Evolutionary conservation across 2,797 vertebrate species (phyloP), one percentile per base, ranked within the genome.

Genomic region (Intellagama lesueurii): DNA sequence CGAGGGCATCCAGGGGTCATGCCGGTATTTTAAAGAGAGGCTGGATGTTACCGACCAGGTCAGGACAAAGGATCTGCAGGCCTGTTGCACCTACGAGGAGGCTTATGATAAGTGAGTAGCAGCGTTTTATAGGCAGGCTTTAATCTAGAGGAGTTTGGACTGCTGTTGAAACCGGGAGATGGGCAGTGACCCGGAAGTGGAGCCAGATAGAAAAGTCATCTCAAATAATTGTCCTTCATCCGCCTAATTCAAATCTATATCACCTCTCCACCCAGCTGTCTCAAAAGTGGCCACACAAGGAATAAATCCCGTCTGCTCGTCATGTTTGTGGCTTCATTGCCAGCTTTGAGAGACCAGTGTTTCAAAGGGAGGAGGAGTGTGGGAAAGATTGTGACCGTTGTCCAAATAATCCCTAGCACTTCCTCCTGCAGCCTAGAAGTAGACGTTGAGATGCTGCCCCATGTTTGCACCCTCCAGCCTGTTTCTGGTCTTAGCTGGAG

Each of bases 1-100:
- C 78, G 91, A 97, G 30, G 98, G 98, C 22, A 96, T 98, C 47
- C 98, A 99, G 91, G 99, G 99, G 72, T 99, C 99, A 0, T 99
- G 99, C 93, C 95, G 91, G 2, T 95, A 97, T 94, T 99, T 98
- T 91, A 97, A 96, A 40, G 96, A 98, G 92, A 98, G 99, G 92
- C 94, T 92, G n/a, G 96, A 98, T 44, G 69, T 99, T 81, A 98
- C 98, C 1, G 95, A 92, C 79, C 94, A 96, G 7, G 92, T 99
- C 91, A 97, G 98, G 88, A 97, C 93, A 24, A 93, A 96, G 77
- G 94, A 97, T 88, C 87, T 97, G 79, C 95, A 97, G 76, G 95
- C 97, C 0, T 90, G 95, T 28, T 92, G 97, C 32, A 97, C 91
- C 0, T 94, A 98, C 26, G 89, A 95, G 47, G 97, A 98, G 92